Percentiles rank a stretch among this genome's conserved stretches.
phyloP scores from a whole-genome alignment of 2,888 invertebrate species.

The Macrosiphum euphorbiae region DNA sequence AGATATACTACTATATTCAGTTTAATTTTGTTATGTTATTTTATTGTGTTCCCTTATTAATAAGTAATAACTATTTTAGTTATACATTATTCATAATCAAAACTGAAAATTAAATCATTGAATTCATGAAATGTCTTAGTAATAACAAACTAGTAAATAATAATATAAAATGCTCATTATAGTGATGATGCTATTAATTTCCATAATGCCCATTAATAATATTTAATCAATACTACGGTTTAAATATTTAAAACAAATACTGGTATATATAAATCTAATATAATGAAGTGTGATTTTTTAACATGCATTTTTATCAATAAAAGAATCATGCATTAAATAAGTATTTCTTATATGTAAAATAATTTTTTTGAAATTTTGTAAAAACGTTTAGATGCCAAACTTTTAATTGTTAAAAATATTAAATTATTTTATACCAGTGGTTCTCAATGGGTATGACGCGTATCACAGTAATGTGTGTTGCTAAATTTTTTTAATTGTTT shows the following conservation, averaged over 20 bases:
- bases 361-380: background rate
- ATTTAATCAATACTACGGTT: background rate
- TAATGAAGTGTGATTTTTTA: background rate
- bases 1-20: background rate
- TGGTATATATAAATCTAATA: background rate
- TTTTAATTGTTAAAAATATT: background rate
- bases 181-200: background rate
- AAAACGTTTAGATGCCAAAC: background rate
- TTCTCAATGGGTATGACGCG: no score
- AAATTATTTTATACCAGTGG: background rate
- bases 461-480: no score
- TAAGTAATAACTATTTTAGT: background rate
- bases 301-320: background rate
- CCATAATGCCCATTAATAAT: background rate
- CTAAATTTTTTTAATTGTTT: no score
- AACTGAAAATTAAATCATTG: background rate
- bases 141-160: background rate
- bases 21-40: constrained; percentile 3
- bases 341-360: background rate
- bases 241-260: background rate
- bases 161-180: background rate
- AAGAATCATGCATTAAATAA: background rate
- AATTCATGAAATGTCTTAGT: background rate
- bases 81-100: background rate
- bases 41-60: background rate